Conservation (phyloP, 2,888 invertebrate genomes). For the Andrena bicolor region DNA sequence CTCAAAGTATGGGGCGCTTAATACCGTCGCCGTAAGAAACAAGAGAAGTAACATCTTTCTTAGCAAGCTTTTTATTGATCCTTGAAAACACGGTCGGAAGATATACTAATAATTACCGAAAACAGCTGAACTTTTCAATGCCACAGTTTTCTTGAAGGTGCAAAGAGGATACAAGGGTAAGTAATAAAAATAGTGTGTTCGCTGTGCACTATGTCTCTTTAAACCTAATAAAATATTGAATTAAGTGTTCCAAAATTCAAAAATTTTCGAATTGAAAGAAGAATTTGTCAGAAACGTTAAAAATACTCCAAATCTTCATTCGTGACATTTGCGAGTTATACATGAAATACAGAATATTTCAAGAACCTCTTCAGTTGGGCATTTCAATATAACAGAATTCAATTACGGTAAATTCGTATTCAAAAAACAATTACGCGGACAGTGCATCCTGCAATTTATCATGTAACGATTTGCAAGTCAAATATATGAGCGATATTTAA, state of each 20-base stretch:
- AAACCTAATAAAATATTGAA: background rate
- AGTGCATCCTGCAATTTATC: background rate
- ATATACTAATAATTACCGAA: constrained; percentile 26
- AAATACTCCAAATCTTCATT: background rate
- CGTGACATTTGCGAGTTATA: background rate
- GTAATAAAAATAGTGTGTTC: background rate
- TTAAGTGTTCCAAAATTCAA: background rate
- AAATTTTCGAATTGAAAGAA: background rate
- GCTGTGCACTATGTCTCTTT: background rate
- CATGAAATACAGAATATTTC: background rate
- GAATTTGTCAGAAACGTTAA: no score
- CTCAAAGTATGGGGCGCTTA: constrained; percentile 34
- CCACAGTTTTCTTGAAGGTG: background rate
- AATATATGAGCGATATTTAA: background rate
- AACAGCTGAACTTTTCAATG: background rate
- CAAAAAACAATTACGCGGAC: background rate
- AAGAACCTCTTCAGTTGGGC: background rate
- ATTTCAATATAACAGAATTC: background rate
- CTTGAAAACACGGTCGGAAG: background rate
- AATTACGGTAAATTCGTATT: background rate
- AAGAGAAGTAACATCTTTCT: constrained; percentile 41
- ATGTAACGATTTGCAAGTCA: background rate
- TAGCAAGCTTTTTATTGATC: constrained; percentile 37
- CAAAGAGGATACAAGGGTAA: background rate
- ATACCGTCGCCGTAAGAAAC: constrained; percentile 43